Conservation (phyloP, 2,888 invertebrate genomes). For the Dilophus febrilis region DNA sequence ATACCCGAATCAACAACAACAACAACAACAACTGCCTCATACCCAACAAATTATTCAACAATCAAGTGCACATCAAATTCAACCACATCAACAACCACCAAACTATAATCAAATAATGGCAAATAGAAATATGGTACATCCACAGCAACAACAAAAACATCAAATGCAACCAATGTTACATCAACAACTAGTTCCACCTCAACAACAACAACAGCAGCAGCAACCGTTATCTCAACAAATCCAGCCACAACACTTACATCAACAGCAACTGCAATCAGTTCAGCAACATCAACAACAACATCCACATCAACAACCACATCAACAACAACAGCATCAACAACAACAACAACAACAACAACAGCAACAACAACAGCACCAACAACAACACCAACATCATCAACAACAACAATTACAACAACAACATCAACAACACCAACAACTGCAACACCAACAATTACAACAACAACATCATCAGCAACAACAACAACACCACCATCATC, state of each 20-base stretch:
- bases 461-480: too few relatives aligned
- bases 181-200: not conserved
- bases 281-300: slow-evolving; percentile 11
- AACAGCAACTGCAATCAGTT: slow-evolving; percentile 4
- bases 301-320: not conserved
- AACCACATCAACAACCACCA: slow-evolving; percentile 9
- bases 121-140: slow-evolving; percentile 3
- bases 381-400: too few relatives aligned
- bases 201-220: not conserved
- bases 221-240: too few relatives aligned
- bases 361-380: not conserved
- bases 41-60: not conserved
- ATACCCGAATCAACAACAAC: not conserved
- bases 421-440: too few relatives aligned
- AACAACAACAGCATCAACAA: slow-evolving; percentile 19
- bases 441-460: too few relatives aligned
- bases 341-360: slow-evolving; percentile 13
- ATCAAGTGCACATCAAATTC: not conserved
- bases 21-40: not conserved
- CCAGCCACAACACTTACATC: too few relatives aligned
- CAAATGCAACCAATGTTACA: slow-evolving; percentile 2
- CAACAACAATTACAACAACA: slow-evolving; percentile 19
- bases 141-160: slow-evolving; percentile 10
- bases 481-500: too few relatives aligned
- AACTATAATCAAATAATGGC: slow-evolving; percentile 11